These are phyloP conservation scores for Azemiops feae DNA, from an alignment of 2,113 vertebrate genomes.

Conservation along the genomic window DNA sequence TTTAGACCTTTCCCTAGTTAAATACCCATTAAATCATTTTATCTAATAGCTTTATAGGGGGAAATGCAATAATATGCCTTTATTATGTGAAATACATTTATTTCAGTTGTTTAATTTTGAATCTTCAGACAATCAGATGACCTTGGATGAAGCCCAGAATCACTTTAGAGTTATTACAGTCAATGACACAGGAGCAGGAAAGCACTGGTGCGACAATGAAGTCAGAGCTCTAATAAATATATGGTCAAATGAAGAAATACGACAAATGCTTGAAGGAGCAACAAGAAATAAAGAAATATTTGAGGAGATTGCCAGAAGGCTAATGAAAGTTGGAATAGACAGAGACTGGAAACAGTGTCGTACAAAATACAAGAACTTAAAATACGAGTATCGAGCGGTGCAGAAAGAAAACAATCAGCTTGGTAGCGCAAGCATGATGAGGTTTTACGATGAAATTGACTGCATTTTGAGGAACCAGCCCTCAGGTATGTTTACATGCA, in stretches of 20 bases:
- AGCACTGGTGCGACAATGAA: slow-evolving; percentile 87
- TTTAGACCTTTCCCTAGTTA: background rate
- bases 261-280: slow-evolving; percentile 81
- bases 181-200: slow-evolving; percentile 74
- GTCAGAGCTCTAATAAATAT: slow-evolving; percentile 79
- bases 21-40: background rate
- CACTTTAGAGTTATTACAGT: slow-evolving; percentile 79
- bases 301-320: slow-evolving; percentile 80
- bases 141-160: slow-evolving; percentile 61
- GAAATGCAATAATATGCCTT: background rate
- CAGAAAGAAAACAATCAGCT: slow-evolving; percentile 78
- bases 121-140: slow-evolving; percentile 56
- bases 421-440: slow-evolving; percentile 76
- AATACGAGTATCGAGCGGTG: slow-evolving; percentile 84
- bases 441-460: slow-evolving; percentile 86
- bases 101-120: slow-evolving; percentile 28
- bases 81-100: background rate
- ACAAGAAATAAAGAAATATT: slow-evolving; percentile 89
- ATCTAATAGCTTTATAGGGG: background rate
- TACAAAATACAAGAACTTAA: slow-evolving; percentile 89
- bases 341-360: slow-evolving; percentile 89
- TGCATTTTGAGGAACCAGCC: slow-evolving; percentile 72
- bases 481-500: slow-evolving; percentile 40
- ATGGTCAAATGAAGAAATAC: slow-evolving; percentile 82
- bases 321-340: slow-evolving; percentile 81